Evolutionary conservation across 1,140 invertebrate genomes (phyloP).

Genomic region (Lordiphosa mommai): DNA sequence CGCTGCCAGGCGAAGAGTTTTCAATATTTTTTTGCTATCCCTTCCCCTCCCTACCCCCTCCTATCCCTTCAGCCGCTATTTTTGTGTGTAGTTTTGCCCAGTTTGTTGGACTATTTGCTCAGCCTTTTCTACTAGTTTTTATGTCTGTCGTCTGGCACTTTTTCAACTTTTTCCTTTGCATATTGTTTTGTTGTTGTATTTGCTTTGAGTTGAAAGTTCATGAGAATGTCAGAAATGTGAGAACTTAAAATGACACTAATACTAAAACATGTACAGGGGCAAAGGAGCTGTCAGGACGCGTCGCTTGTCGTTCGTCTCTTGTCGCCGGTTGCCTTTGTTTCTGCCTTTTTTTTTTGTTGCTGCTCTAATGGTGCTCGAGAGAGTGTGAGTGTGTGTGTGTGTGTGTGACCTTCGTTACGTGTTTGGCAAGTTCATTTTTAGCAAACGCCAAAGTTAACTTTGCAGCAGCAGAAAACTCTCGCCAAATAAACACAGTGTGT

Average conservation of each 20-base stretch:
- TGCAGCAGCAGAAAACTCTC: conserved; percentile 8
- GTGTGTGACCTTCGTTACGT: conserved; percentile 73
- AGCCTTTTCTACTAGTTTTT: conserved; percentile 23
- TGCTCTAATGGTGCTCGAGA: conserved; percentile 48
- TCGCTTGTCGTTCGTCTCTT: background rate
- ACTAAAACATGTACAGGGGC: conserved; percentile 27
- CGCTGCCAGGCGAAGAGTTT: too few species aligned
- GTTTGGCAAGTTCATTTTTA: conserved; percentile 76
- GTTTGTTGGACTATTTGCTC: background rate
- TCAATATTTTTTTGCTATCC: too few species aligned
- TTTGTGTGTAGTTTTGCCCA: too few species aligned
- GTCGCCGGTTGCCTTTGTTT: conserved; percentile 11
- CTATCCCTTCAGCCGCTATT: too few species aligned
- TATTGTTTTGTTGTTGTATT: background rate
- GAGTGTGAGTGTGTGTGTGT: conserved; percentile 23
- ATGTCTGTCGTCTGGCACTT: background rate
- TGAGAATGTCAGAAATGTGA: conserved; percentile 43
- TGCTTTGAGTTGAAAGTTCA: conserved; percentile 59
- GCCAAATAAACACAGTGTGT: conserved; percentile 10
- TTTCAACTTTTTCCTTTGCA: conserved; percentile 4
- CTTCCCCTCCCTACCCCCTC: too few species aligned
- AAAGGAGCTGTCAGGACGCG: conserved; percentile 21
- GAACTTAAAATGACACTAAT: conserved; percentile 66
- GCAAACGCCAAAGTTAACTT: conserved; percentile 21
- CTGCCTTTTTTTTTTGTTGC: conserved; percentile 12